phyloP scores from a whole-genome alignment of 2,113 vertebrate species.

The Epinephelus moara region DNA sequence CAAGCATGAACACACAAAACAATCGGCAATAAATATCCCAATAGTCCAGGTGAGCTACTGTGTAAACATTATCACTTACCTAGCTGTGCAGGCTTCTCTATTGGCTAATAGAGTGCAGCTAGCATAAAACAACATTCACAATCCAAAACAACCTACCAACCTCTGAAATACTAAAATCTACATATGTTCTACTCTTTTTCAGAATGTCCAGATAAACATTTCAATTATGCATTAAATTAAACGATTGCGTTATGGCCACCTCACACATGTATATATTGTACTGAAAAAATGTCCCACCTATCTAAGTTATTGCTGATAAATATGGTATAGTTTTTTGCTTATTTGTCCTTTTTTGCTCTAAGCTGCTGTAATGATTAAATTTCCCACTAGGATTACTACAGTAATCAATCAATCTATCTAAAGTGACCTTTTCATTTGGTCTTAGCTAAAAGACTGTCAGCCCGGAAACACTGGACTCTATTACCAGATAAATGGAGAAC shows the following conservation, averaged over 20 bases:
- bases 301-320: not conserved
- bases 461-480: slow-evolving; percentile 1
- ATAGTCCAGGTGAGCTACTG: not conserved
- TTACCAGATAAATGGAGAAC: slow-evolving; percentile 47
- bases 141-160: not conserved
- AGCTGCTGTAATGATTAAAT: not conserved
- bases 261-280: not conserved
- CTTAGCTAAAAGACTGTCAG: slow-evolving; percentile 32
- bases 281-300: not conserved
- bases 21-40: slow-evolving; percentile 8
- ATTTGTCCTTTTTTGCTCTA: too few species aligned
- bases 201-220: not conserved
- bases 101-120: not conserved
- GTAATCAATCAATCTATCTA: not conserved
- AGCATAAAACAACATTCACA: slow-evolving; percentile 16
- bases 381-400: not conserved
- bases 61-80: not conserved
- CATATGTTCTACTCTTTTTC: not conserved
- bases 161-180: not conserved
- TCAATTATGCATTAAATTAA: not conserved
- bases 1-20: slow-evolving; percentile 3
- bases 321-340: not conserved
- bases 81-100: not conserved
- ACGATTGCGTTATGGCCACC: not conserved
- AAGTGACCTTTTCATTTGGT: slow-evolving; percentile 24